Evolutionary conservation across 2,888 invertebrate species (phyloP).

Genomic region (Melipona beecheii): DNA sequence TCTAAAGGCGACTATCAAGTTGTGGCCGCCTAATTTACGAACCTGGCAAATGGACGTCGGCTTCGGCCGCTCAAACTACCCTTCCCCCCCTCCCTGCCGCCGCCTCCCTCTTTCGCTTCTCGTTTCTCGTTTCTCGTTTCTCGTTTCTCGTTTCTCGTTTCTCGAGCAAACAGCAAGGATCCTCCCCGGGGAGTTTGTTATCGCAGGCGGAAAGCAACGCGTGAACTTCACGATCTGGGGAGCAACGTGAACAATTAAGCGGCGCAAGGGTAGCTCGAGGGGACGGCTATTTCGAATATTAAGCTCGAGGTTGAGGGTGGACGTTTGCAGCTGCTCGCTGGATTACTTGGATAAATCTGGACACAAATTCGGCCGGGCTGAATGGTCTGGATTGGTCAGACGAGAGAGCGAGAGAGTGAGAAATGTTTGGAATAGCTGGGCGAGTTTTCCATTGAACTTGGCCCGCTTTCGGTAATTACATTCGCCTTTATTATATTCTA

Average conservation of each 20-base stretch:
- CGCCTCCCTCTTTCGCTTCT: neutral
- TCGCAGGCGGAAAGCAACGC: slow-evolving; percentile 2
- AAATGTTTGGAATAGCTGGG: neutral
- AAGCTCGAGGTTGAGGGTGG: neutral
- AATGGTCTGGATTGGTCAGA: neutral
- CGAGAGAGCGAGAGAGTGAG: too few species aligned
- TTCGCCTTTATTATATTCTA: neutral
- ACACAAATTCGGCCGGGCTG: slow-evolving; percentile 14
- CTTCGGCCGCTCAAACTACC: neutral
- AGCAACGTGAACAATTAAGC: slow-evolving; percentile 15
- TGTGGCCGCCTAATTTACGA: slow-evolving; percentile 62
- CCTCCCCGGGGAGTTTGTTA: slow-evolving; percentile 26
- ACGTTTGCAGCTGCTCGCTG: slow-evolving; percentile 6
- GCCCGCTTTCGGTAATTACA: neutral
- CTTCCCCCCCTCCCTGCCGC: too few species aligned
- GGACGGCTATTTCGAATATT: slow-evolving; percentile 2
- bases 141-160: slow-evolving; percentile 9
- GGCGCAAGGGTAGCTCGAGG: neutral
- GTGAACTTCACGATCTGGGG: neutral
- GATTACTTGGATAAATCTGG: slow-evolving; percentile 24
- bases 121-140: slow-evolving; percentile 10
- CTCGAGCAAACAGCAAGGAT: neutral
- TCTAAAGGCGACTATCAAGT: slow-evolving; percentile 61
- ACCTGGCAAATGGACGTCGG: slow-evolving; percentile 51
- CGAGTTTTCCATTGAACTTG: slow-evolving; percentile 10